Base-by-base conservation (phyloP, 2,113 vertebrate genomes). In the Canis aureus region DNA sequence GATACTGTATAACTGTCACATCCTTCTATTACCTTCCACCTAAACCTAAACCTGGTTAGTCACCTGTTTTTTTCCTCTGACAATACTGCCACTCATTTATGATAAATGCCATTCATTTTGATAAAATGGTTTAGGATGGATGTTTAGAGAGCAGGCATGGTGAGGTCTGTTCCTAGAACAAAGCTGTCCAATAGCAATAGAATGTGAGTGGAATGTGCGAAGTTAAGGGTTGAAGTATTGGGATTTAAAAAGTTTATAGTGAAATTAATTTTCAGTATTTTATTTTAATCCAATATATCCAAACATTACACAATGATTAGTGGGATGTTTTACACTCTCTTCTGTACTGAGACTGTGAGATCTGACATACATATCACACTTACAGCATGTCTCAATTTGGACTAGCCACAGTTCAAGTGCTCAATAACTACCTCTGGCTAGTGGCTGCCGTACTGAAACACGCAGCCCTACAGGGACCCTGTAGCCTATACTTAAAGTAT, bases 181-280 rank as follows among this genome's bases (percentile, higher is more conserved):
- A 29, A 89, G 55, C 32, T 85, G 69, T 91, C 59, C 12, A 66
- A 57, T 11, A 87, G 32, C 93, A 96, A 81, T 76, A 76, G 0
- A 80, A 19, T 29, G 15, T 2, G 19, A 93, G 64, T 51, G 11
- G 89, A 59, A 94, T 62, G 53, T 22, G 27, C 64, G 20, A 53
- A 88, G 88, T 97, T 69, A 83, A 95, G 27, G 59, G 25, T 64
- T 80, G 66, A 81, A 49, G 64, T 59, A 67, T 32, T 60, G 74
- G 20, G 11, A 38, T 64, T 71, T 32, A 87, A 94, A 87, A 94
- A 90, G 55, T 73, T 17, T 69, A 3, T 89, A 27, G 11, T 71
- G 5, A 82, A 74, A 93, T 93, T 83, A 74, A 74, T n/a, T 87
- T 91, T 76, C 8, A 95, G 57, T 38, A 81, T 84, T 87, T 95